Conservation (phyloP, 2,113 vertebrate species). For the Tiliqua scincoides region DNA sequence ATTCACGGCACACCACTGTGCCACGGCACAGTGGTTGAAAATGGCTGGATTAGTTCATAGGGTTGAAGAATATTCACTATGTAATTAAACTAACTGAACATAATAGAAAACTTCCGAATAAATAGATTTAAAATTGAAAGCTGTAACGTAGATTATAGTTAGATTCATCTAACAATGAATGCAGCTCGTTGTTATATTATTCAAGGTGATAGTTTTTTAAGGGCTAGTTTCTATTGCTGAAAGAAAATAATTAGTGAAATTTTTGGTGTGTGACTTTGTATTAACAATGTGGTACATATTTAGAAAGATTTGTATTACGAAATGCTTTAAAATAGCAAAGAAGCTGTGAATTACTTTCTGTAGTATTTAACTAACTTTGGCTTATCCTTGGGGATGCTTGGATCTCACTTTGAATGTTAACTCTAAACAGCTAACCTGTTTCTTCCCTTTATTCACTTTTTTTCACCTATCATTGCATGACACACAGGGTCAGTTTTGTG, state of each 20-base stretch:
- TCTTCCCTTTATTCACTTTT: conserved; percentile 87
- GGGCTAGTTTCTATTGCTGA: background rate
- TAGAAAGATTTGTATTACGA: conserved; percentile 18
- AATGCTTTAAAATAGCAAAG: conserved; percentile 39
- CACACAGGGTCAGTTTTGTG: conserved; percentile 99
- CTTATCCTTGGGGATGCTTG: conserved; percentile 82
- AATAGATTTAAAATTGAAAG: background rate
- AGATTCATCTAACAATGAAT: background rate
- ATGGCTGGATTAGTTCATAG: no score
- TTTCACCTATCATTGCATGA: conserved; percentile 87
- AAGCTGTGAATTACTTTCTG: conserved; percentile 75
- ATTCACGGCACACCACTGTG: background rate
- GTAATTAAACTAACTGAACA: background rate
- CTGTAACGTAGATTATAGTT: no score
- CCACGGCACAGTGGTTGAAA: no score
- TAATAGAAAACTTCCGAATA: background rate
- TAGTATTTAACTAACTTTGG: conserved; percentile 78
- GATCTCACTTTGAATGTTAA: conserved; percentile 85
- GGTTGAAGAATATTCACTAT: background rate
- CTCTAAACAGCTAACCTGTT: conserved; percentile 88
- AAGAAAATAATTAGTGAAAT: conserved; percentile 23
- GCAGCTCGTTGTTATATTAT: background rate
- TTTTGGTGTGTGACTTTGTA: background rate
- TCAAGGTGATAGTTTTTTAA: background rate
- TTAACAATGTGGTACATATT: background rate